These are phyloP conservation scores for Petrocephalus sullivani DNA, from an alignment of 2,797 vertebrate species.

Conservation along the genomic window DNA sequence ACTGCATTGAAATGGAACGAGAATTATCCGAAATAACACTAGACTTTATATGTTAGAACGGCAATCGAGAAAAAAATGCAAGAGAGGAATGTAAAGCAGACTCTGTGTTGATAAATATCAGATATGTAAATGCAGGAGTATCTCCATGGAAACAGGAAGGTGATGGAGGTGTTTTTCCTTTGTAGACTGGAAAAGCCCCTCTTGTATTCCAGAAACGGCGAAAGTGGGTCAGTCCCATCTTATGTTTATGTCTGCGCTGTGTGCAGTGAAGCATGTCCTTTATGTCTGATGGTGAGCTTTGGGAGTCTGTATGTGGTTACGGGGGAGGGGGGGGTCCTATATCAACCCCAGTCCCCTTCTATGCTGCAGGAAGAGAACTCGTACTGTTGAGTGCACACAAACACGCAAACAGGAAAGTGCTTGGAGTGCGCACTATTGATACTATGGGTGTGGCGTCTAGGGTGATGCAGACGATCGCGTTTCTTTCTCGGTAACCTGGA, in stretches of 20 bases:
- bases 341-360: not conserved
- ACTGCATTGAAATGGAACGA: not conserved
- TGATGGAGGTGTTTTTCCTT: slow-evolving; percentile 32
- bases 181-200: slow-evolving; percentile 61
- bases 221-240: slow-evolving; percentile 65
- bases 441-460: not conserved
- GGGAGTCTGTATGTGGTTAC: slow-evolving; percentile 8
- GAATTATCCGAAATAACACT: not conserved
- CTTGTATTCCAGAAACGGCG: slow-evolving; percentile 57
- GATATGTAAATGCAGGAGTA: not conserved
- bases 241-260: slow-evolving; percentile 50
- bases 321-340: not conserved
- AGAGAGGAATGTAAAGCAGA: too few relatives aligned
- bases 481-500: not conserved
- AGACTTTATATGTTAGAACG: not conserved
- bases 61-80: not conserved
- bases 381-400: not conserved
- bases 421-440: not conserved
- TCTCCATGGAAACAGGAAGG: slow-evolving; percentile 15
- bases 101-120: slow-evolving; percentile 2
- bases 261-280: slow-evolving; percentile 25
- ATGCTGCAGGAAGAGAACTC: not conserved
- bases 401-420: not conserved
- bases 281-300: slow-evolving; percentile 21
- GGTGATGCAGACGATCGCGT: not conserved